Percentiles rank a stretch among this genome's conserved stretches.
Evolutionary conservation across 2,888 invertebrate species (phyloP).

Genomic region (Pristionchus entomophagus): DNA sequence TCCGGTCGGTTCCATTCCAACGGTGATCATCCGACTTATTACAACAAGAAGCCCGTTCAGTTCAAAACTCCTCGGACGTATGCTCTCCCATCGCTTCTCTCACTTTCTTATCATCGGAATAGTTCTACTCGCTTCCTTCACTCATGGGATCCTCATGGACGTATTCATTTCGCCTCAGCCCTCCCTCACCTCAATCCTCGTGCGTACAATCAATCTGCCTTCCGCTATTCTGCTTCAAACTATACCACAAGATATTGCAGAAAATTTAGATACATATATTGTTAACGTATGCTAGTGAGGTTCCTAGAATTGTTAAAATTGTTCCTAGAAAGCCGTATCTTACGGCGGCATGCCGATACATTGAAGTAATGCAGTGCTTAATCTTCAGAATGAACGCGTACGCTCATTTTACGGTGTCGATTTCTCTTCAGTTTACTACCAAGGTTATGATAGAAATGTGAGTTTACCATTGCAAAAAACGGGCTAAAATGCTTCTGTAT

Average conservation of each 20-base stretch:
- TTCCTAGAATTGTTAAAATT: too few species aligned
- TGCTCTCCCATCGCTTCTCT: background rate
- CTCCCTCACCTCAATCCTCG: background rate
- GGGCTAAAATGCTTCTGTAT: background rate
- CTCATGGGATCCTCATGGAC: background rate
- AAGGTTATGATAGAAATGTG: background rate
- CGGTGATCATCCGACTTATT: too few species aligned
- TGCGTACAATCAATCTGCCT: background rate
- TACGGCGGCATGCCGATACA: background rate
- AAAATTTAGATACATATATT: too few species aligned
- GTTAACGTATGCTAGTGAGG: too few species aligned
- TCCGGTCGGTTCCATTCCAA: too few species aligned
- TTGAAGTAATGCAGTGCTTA: background rate
- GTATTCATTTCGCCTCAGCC: background rate
- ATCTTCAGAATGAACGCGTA: constrained; percentile 16
- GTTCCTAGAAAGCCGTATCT: too few species aligned
- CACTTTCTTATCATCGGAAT: background rate
- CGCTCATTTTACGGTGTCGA: background rate
- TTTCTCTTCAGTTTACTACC: constrained; percentile 13
- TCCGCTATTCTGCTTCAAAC: too few species aligned
- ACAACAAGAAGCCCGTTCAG: too few species aligned
- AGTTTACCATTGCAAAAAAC: background rate
- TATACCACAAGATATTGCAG: background rate
- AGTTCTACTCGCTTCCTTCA: background rate
- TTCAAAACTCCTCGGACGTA: background rate